phyloP scores from a whole-genome alignment of 2,797 vertebrate species.

The Acanthurus leucopareius region DNA sequence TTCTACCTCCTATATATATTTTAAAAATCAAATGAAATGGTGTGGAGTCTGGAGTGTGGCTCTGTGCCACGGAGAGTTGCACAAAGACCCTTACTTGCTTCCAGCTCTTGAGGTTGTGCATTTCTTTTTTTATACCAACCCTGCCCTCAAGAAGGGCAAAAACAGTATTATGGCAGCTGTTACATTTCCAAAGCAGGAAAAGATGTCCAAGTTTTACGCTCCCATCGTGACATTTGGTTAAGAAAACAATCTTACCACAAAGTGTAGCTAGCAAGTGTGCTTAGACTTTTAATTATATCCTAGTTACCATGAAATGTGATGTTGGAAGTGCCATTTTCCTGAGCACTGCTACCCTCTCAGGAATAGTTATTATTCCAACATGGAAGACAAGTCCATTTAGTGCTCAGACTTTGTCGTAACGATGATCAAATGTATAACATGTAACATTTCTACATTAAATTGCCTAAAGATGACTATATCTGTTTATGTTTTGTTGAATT shows the following conservation, averaged over 20 bases:
- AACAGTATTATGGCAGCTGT: neutral
- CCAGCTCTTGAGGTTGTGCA: too few relatives aligned
- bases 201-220: neutral
- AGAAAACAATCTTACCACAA: neutral
- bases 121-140: too few relatives aligned
- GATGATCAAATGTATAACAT: too few relatives aligned
- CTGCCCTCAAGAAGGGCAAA: too few relatives aligned
- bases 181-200: neutral
- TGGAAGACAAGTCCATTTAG: neutral
- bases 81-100: too few relatives aligned
- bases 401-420: neutral
- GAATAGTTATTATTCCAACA: neutral
- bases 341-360: neutral
- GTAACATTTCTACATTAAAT: too few relatives aligned
- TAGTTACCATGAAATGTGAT: neutral
- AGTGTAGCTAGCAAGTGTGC: neutral
- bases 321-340: neutral
- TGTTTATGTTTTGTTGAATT: too few relatives aligned
- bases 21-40: neutral
- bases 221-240: neutral
- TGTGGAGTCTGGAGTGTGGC: too few relatives aligned
- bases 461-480: too few relatives aligned
- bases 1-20: neutral
- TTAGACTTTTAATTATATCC: neutral
- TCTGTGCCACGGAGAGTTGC: too few relatives aligned